phyloP scores from a whole-genome alignment of 2,113 vertebrate species.

The Ctenodactylus gundi region DNA sequence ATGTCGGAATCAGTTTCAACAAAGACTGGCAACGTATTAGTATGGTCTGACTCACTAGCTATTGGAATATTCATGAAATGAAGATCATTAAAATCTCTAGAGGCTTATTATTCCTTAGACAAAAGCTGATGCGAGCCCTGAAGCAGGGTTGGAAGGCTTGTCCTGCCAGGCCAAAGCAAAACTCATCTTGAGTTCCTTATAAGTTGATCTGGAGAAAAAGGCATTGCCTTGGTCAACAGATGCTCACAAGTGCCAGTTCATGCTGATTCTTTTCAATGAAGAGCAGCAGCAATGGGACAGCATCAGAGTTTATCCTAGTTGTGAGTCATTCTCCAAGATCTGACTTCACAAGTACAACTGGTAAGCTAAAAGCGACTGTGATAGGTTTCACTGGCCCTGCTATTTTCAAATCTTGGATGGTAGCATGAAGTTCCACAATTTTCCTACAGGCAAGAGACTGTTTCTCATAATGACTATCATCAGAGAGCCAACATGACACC shows the following conservation, averaged over 20 bases:
- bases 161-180: too few relatives aligned
- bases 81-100: neutral
- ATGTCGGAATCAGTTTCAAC: neutral
- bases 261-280: too few relatives aligned
- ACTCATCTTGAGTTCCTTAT: neutral
- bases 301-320: neutral
- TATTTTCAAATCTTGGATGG: neutral
- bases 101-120: neutral
- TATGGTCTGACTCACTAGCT: neutral
- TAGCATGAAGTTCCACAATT: neutral
- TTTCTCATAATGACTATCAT: neutral
- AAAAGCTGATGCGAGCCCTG: neutral
- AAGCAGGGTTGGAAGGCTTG: neutral
- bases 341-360: neutral
- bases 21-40: neutral
- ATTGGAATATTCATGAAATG: neutral
- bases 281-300: too few relatives aligned
- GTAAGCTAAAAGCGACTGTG: neutral
- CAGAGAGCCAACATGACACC: too few relatives aligned
- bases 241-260: too few relatives aligned
- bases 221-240: neutral
- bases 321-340: neutral
- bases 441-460: neutral
- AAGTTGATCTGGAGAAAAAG: neutral
- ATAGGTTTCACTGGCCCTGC: neutral